phyloP scores from a whole-genome alignment of 2,888 invertebrate species.

The Rotaria socialis region DNA sequence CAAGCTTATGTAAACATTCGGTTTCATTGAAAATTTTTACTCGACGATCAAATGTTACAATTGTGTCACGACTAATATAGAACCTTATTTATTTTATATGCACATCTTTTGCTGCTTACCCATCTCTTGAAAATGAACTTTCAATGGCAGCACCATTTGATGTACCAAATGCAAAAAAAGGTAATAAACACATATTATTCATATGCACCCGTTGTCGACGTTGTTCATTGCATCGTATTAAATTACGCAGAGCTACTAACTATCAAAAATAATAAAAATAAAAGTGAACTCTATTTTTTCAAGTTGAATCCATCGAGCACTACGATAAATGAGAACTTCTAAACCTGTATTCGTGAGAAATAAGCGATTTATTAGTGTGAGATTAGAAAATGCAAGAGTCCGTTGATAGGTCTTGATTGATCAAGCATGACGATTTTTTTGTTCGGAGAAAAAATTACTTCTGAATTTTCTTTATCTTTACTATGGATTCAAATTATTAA shows the following conservation, averaged over 20 bases:
- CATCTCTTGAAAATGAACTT: slow-evolving; percentile 37
- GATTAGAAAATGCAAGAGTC: no score
- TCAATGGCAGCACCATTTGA: slow-evolving; percentile 33
- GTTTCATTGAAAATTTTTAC: background rate
- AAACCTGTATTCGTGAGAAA: no score
- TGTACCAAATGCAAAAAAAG: slow-evolving; percentile 35
- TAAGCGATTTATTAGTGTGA: no score
- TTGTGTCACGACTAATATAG: background rate
- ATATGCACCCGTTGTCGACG: background rate
- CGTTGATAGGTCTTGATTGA: no score
- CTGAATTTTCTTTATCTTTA: no score
- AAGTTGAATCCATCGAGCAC: no score
- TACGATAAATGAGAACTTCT: no score
- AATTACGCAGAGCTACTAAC: slow-evolving; percentile 32
- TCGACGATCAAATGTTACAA: slow-evolving; percentile 10
- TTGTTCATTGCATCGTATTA: slow-evolving; percentile 38
- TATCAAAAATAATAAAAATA: background rate
- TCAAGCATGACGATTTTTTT: no score
- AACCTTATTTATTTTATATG: no score
- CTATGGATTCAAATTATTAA: no score
- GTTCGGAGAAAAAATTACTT: no score
- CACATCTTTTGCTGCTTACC: background rate
- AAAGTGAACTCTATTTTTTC: no score
- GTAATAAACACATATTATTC: slow-evolving; percentile 37
- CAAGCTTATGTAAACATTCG: slow-evolving; percentile 24